Percentiles rank a stretch among this genome's conserved stretches.
These are phyloP conservation scores for Pharmacophagus antenor DNA, from an alignment of 2,888 invertebrate species.

Conservation along the genomic window DNA sequence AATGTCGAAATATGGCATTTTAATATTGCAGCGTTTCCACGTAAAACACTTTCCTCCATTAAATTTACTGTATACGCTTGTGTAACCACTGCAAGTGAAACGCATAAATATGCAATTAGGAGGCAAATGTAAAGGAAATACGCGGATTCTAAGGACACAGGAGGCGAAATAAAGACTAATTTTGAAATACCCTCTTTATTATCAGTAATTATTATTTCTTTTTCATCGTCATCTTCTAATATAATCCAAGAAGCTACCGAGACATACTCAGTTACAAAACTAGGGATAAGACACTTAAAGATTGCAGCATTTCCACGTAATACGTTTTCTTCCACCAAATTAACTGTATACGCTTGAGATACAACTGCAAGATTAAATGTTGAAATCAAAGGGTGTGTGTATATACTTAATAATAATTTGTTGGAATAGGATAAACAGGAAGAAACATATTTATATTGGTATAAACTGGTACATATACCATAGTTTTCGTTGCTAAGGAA, in stretches of 20 bases:
- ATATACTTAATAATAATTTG: not conserved
- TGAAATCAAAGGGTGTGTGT: not conserved
- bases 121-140: constrained; percentile 26
- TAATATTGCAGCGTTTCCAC: constrained; percentile 93
- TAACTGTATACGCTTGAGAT: constrained; percentile 87
- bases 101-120: constrained; percentile 28
- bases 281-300: constrained; percentile 90
- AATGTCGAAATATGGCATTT: constrained; percentile 97
- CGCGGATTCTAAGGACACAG: constrained; percentile 16
- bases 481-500: constrained; percentile 81
- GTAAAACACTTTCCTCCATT: constrained; percentile 94
- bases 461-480: constrained; percentile 62
- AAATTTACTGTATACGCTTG: constrained; percentile 94
- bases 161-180: constrained; percentile 10
- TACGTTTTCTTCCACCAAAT: constrained; percentile 93
- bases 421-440: constrained; percentile 15
- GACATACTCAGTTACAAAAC: constrained; percentile 92
- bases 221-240: constrained; percentile 78
- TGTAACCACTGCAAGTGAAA: constrained; percentile 88
- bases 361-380: constrained; percentile 61
- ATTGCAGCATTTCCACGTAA: constrained; percentile 90
- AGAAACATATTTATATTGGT: not conserved
- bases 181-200: constrained; percentile 56
- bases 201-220: constrained; percentile 61
- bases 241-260: constrained; percentile 89